Evolutionary conservation across 2,797 vertebrate genomes (phyloP), one percentile per base, ranked within the genome.

Genomic region (Manis javanica): DNA sequence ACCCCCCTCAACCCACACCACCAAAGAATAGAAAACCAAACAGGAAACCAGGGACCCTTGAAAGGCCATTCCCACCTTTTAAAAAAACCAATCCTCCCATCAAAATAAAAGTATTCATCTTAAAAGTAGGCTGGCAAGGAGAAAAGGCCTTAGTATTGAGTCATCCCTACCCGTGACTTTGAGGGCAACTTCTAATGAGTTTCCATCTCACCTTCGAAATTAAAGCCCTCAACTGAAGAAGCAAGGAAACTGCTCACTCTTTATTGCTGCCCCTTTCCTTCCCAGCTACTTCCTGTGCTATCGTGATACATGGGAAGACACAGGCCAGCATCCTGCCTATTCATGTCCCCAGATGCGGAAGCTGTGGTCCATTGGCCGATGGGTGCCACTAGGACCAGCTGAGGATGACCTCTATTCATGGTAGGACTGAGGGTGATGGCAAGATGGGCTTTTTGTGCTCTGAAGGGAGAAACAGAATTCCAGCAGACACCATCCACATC

Each of bases 281-380:
- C 82, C 66, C 55, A 99, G 99, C 96, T 99, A 99, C 98, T 99
- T 99, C 97, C 98, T 99, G 74, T 99, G 99, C 97, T 99, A 98
- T n/a, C 98, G 99, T 94, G 98, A 99, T 31, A 96, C 98, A 11
- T 97, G 97, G 84, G 97, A 98, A 12, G 37, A 75, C 12, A 78
- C 96, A 7, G 82, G 91, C 61, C 95, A 95, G 39, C 96, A 57
- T 74, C 89, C 96, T 0, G 95, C 92, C 61, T 97, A 96, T 49
- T 87, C 95, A 0, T 97, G 94, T 53, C 94, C 94, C 42, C 97
- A 98, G 90, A 98, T 97, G 90, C 98, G 97, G 94, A 98, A 98
- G 93, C 92, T 98, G 95, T 99, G 99, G 99, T 99, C 99, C 88
- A 98, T 99, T 7, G 99, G 99, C 29, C 98, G 98, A 90, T 99